These are phyloP conservation scores for Physeter macrocephalus DNA, from an alignment of 2,113 vertebrate genomes.

Conservation along the genomic window DNA sequence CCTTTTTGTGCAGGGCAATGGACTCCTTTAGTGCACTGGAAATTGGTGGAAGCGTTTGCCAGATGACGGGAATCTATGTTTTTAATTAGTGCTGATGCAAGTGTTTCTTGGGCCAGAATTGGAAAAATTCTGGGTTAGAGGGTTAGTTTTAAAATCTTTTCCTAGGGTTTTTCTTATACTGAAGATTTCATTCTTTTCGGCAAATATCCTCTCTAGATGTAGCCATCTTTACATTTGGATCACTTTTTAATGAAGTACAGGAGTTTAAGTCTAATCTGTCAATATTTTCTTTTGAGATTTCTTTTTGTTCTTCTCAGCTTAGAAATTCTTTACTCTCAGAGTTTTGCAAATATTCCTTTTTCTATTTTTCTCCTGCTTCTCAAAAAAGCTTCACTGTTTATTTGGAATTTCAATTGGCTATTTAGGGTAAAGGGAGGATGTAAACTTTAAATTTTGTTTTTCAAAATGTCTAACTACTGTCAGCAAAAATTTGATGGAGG, in stretches of 20 bases:
- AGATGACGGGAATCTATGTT: not conserved
- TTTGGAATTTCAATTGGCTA: not conserved
- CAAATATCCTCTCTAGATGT: not conserved
- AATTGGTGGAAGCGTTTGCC: not conserved
- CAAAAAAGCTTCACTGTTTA: not conserved
- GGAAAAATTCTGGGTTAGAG: not conserved
- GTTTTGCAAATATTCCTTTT: constrained; percentile 20
- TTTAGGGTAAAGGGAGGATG: not conserved
- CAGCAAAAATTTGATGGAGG: not conserved
- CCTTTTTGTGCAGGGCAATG: not conserved
- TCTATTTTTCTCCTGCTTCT: not conserved
- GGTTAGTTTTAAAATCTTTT: not conserved
- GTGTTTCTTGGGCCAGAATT: not conserved
- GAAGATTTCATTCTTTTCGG: not conserved
- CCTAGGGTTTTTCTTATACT: not conserved
- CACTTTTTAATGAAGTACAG: not conserved
- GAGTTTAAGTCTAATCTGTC: not conserved
- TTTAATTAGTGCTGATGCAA: not conserved
- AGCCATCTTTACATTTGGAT: not conserved
- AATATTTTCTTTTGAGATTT: not conserved
- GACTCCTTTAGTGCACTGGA: not conserved
- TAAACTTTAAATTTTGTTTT: not conserved
- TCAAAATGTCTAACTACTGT: not conserved
- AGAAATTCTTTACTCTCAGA: not conserved
- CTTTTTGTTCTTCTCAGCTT: constrained; percentile 29